Evolutionary conservation across 37 sponge, comb jelly and placozoan genomes (phyloP), one percentile per base, ranked within the genome.

Genomic region (Cladorhizidae sp.): DNA sequence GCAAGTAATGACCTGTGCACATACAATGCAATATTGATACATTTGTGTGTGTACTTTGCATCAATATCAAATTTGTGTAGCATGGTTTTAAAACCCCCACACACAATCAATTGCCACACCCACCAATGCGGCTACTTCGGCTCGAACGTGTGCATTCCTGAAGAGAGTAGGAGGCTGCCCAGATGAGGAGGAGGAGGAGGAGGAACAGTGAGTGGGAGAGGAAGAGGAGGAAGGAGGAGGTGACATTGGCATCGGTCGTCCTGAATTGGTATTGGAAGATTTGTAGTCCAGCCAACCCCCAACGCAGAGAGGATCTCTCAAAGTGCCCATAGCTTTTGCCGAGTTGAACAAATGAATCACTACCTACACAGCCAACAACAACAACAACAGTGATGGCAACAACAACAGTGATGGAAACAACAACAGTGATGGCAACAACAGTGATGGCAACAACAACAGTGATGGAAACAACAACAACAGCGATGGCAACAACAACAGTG

Each of bases 91-190:
- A 26, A 37, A 15, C 25, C 33, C 31, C 22, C 26, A 29, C 64
- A 5, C 31, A 62, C 31, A 62, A 31, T n/a, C n/a, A n/a, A 59
- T 17, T 26, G 36, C 32, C 67, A 65, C 67, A 55, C 37, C 21
- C 50, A 88, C 83, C 57, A 85, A 79, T 32, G 83, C 82, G 1
- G 79, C 87, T 22, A 93, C 85, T 33, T 90, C 87, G 1, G 74
- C 80, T 35, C 90, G 45, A 0, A 77, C 71, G 15, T 78, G 80
- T 52, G 80, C 73, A 49, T 54, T 80, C 0, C 94, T 75, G 58
- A 93, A 93, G 40, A 93, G 81, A 9, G 94, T 93, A 8, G 86
- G 67, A 15, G 86, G 86, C 63, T 77, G 90, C n/a, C n/a, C n/a
- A n/a, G n/a, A n/a, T n/a, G n/a, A n/a, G 17, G 63, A 74, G 11